Evolutionary conservation across 2,113 vertebrate genomes (phyloP).

Genomic region (Mohoua ochrocephala): DNA sequence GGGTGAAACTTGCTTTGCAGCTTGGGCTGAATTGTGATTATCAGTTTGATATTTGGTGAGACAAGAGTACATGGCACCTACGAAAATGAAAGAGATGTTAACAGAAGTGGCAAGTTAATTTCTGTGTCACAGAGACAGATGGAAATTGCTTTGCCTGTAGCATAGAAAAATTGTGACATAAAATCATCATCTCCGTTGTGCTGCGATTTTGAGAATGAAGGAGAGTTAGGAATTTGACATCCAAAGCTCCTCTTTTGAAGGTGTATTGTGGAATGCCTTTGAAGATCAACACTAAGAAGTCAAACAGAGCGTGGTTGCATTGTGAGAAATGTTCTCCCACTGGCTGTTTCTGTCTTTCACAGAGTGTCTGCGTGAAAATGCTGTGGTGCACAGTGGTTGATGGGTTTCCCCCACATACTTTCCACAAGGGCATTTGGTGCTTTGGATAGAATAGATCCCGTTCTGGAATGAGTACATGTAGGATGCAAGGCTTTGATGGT

Average conservation of each 20-base stretch:
- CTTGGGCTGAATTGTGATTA: neutral
- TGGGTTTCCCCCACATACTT: conserved; percentile 45
- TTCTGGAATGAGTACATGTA: conserved; percentile 30
- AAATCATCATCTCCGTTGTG: neutral
- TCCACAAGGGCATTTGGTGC: conserved; percentile 21
- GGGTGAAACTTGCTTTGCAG: neutral
- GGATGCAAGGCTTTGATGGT: conserved; percentile 32
- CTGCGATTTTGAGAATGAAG: neutral
- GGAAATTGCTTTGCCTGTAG: neutral
- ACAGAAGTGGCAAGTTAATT: neutral
- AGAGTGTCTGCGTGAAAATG: neutral
- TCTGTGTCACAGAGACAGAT: neutral
- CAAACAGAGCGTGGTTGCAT: neutral
- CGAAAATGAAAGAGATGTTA: neutral
- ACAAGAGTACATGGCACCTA: neutral
- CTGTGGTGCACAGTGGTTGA: neutral
- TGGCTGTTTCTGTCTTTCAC: neutral
- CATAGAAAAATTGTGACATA: neutral
- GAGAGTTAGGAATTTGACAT: neutral
- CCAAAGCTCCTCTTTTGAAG: conserved; percentile 44
- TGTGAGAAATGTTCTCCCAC: conserved; percentile 16
- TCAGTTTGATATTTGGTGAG: neutral
- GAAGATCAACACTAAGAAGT: conserved; percentile 53
- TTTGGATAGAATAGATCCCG: conserved; percentile 29
- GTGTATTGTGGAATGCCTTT: conserved; percentile 52